Evolutionary conservation across 2,888 invertebrate genomes (phyloP).

Genomic region (Eucera pruinosa): DNA sequence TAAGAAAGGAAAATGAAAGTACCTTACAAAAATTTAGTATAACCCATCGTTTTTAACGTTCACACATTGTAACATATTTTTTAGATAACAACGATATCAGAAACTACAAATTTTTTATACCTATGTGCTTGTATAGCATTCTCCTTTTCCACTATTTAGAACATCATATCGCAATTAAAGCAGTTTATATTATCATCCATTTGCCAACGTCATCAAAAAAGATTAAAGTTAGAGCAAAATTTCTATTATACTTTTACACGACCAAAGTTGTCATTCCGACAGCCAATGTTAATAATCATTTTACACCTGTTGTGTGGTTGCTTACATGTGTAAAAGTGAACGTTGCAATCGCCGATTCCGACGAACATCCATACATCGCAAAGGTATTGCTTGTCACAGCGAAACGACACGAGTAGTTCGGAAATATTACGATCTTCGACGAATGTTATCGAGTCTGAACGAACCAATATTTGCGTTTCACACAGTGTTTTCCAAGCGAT

Average conservation of each 20-base stretch:
- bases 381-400: constrained; percentile 7
- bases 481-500: constrained; percentile 57
- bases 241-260: neutral
- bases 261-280: neutral
- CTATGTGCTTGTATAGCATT: too few species aligned
- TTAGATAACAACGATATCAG: too few species aligned
- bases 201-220: too few species aligned
- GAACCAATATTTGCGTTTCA: constrained; percentile 24
- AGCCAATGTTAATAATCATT: neutral
- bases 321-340: neutral
- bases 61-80: too few species aligned
- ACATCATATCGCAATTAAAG: too few species aligned
- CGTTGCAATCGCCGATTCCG: neutral
- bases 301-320: constrained; percentile 1
- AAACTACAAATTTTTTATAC: too few species aligned
- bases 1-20: too few species aligned
- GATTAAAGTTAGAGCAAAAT: too few species aligned
- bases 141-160: too few species aligned
- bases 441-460: constrained; percentile 29
- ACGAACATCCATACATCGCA: neutral
- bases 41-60: too few species aligned
- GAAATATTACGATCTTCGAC: constrained; percentile 23
- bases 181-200: too few species aligned
- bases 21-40: too few species aligned
- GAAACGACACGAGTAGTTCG: constrained; percentile 11